phyloP scores from a whole-genome alignment of 2,797 vertebrate genomes.

The Pangasius macronema region DNA sequence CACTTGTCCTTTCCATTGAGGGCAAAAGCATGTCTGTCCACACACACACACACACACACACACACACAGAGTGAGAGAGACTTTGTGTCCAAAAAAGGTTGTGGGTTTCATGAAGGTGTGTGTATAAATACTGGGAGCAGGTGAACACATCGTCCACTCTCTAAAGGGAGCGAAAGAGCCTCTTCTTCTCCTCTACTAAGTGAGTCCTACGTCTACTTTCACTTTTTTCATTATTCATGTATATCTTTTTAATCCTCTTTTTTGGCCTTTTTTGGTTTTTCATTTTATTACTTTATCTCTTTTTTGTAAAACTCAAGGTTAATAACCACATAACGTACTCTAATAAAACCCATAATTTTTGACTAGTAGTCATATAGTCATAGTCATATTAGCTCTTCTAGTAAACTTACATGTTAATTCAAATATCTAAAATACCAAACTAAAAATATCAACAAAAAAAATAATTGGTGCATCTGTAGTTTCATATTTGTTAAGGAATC shows the following conservation, averaged over 20 bases:
- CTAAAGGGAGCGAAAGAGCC: constrained; percentile 24
- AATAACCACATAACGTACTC: not conserved
- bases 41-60: not conserved
- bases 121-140: constrained; percentile 40
- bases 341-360: not conserved
- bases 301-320: not conserved
- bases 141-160: constrained; percentile 32
- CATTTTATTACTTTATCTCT: not conserved
- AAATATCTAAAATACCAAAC: not conserved
- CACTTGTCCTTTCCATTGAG: constrained; percentile 32
- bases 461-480: not conserved
- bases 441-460: too few species aligned
- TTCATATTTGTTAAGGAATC: not conserved
- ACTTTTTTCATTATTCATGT: not conserved
- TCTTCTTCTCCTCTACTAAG: constrained; percentile 38
- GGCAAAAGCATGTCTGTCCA: constrained; percentile 28
- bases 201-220: constrained; percentile 3
- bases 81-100: constrained; percentile 45
- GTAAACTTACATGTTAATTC: not conserved
- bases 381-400: not conserved
- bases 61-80: not conserved
- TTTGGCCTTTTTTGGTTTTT: not conserved
- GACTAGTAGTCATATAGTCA: too few species aligned
- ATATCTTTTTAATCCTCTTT: not conserved
- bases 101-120: constrained; percentile 12